phyloP scores from a whole-genome alignment of 1,140 invertebrate genomes.

The Pseudachorutes palmiensis region DNA sequence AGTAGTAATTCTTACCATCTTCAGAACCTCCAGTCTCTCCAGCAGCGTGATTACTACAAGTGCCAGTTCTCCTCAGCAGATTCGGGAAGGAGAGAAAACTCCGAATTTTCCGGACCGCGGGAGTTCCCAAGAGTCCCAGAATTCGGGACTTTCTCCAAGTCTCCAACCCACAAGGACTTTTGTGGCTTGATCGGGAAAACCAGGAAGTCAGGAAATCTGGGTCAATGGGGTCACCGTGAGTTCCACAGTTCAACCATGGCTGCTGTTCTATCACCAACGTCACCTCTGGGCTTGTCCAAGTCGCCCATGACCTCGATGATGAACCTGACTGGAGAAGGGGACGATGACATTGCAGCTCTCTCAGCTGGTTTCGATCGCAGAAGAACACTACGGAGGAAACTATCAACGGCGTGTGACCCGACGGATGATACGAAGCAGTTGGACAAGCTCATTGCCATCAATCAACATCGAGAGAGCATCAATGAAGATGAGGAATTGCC shows the following conservation, averaged over 20 bases:
- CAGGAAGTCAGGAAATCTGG: neutral
- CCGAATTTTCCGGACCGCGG: neutral
- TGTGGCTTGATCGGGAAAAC: neutral
- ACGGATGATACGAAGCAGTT: conserved; percentile 6
- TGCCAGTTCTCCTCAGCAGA: neutral
- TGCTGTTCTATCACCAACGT: neutral
- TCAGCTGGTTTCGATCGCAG: conserved; percentile 23
- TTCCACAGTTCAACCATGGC: neutral
- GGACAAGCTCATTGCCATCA: neutral
- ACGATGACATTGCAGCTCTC: conserved; percentile 30
- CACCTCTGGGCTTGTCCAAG: neutral
- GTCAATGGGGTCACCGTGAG: neutral
- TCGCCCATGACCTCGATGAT: conserved; percentile 1
- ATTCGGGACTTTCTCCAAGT: neutral
- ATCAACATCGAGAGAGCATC: neutral
- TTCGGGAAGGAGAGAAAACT: neutral
- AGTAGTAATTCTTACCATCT: neutral
- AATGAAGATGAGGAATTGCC: conserved; percentile 14
- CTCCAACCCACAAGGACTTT: neutral
- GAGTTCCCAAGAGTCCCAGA: neutral
- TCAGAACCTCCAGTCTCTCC: neutral
- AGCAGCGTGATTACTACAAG: neutral
- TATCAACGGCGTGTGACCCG: conserved; percentile 25
- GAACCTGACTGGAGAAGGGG: neutral
- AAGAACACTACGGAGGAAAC: conserved; percentile 16